Evolutionary conservation across 2,888 invertebrate genomes (phyloP), one percentile per base, ranked within the genome.

Genomic region (Brachylomia viminalis): DNA sequence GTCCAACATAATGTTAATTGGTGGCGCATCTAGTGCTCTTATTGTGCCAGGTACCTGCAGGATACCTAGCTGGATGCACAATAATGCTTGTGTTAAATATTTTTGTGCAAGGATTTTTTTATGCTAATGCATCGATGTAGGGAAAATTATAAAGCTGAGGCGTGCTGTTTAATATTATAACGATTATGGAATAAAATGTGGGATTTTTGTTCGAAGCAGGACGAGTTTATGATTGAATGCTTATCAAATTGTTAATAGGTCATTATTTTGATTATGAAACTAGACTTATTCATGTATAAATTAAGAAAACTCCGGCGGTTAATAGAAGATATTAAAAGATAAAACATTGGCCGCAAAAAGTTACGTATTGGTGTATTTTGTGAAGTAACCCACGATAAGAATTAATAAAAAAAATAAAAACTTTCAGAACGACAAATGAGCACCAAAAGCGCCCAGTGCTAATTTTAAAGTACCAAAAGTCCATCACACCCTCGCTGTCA

Each of bases 21-120:
- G 54, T 69, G 59, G 23, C 83, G 10, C 72, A 77, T 87, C 86
- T 75, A 87, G 86, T 79, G 33, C 42, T 77, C 49, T 81, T 82
- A 73, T 75, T 77, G 69, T 30, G 59, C 61, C 59, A n/a, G 52
- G 77, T 75, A 71, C 76, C 66, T 73, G 74, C 75, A 75, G 75
- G 77, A 77, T 85, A 81, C 73, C 87, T 83, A 81, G 83, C 27
- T 77, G 66, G 79, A 79, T 58, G 77, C 79, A 87, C 79, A 86
- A 82, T 72, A 82, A 85, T 23, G 59, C 38, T 52, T 58, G 70
- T 68, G 62, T 80, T 73, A 45, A 84, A 76, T 76, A 82, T 84
- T 70, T 80, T 84, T 62, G 72, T 80, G 67, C 72, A 54, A 33
- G 68, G 72, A 61, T 82, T 82, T 84, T 81, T 73, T 85, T 72